These are phyloP conservation scores for Danionella cerebrum DNA, from an alignment of 2,113 vertebrate species.

Conservation along the genomic window DNA sequence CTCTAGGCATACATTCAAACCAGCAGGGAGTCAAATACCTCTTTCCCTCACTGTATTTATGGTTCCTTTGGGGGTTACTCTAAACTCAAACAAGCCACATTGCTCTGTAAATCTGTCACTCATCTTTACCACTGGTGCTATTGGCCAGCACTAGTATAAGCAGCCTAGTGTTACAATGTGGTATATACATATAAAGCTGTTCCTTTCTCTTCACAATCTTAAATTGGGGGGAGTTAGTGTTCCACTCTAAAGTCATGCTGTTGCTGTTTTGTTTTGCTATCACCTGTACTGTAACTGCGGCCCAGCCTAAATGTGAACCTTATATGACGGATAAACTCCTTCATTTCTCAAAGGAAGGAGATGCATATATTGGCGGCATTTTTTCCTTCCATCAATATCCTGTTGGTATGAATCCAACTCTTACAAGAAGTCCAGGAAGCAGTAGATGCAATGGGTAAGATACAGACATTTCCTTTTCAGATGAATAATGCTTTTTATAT, in stretches of 20 bases:
- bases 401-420: slow-evolving; percentile 49
- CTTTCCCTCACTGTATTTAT: too few relatives aligned
- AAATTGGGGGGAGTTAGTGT: neutral
- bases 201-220: neutral
- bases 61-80: neutral
- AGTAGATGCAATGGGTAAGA: slow-evolving; percentile 63
- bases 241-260: slow-evolving; percentile 43
- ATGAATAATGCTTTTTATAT: neutral
- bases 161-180: neutral
- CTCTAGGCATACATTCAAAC: too few relatives aligned
- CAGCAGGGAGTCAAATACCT: too few relatives aligned
- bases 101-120: slow-evolving; percentile 25
- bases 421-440: slow-evolving; percentile 52
- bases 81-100: slow-evolving; percentile 7
- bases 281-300: slow-evolving; percentile 42
- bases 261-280: slow-evolving; percentile 47
- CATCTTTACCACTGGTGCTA: slow-evolving; percentile 23
- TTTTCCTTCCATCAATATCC: slow-evolving; percentile 69
- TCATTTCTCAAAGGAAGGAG: slow-evolving; percentile 63
- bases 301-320: slow-evolving; percentile 46
- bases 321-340: slow-evolving; percentile 58
- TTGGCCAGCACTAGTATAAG: neutral
- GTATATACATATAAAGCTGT: slow-evolving; percentile 8
- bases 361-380: slow-evolving; percentile 65
- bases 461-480: neutral